Base-by-base conservation (phyloP, 2,888 invertebrate species). In the Eledone cirrhosa region DNA sequence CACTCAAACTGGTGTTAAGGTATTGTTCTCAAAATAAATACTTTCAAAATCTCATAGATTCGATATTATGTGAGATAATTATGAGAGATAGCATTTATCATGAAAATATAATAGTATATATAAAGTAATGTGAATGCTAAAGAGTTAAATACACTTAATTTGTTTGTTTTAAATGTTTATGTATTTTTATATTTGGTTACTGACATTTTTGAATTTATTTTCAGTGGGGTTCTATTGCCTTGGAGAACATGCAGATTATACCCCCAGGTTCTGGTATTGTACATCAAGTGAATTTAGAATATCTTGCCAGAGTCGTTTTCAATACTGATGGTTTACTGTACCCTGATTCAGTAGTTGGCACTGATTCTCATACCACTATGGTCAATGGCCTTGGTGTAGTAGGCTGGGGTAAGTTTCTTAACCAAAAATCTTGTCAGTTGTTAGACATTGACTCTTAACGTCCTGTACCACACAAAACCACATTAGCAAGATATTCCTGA, bases 351-450 rank as follows among this genome's bases (percentile, higher is more conserved):
- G 94, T 97, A 82, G 98, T 99, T 65, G 99, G 99, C 14, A 99
- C 99, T 0, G 99, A 99, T 93, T 97, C 97, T 0, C 99, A 99
- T 89, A 99, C 99, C 2, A 99, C 99, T 22, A 99, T 99, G 98
- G 97, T 99, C 83, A 98, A 98, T 89, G 98, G 98, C 0, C 93
- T 98, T 5, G 98, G 99, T 0, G 95, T 99, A 1, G 93, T 98
- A 7, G 99, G 98, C 1, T 99, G 98, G 98, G 98, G 97, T 82
- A 96, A 85, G 88, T 82, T 48, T 29, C 4, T 2, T 63, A 24
- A 63, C n/a, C 14, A 63, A 24, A n/a, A 41, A 41, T 41, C 11
- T 41, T 41, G 11, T 41, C n/a, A 41, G 11, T 41, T 41, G 41
- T 41, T 41, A 41, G 2, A 11, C 41, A 41, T n/a, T n/a, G n/a